Percentiles rank a stretch among this genome's conserved stretches.
phyloP scores from a whole-genome alignment of 2,888 invertebrate species.

The Himalopsyche tibetana region DNA sequence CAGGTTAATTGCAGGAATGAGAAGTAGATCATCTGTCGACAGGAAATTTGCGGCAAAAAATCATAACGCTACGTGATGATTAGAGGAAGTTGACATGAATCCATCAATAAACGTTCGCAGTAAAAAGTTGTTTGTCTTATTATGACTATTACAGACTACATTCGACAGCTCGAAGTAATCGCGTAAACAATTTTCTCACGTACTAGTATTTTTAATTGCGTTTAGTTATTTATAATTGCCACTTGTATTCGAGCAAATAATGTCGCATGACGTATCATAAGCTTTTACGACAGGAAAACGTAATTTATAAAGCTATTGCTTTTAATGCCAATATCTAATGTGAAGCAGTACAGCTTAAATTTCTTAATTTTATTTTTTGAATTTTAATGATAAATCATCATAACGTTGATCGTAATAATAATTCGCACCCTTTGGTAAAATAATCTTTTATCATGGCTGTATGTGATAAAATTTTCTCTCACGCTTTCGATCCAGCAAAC shows the following conservation, averaged over 20 bases:
- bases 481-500: too few relatives aligned
- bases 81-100: constrained; percentile 3
- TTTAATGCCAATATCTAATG: too few relatives aligned
- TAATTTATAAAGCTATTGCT: too few relatives aligned
- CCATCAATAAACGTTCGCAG: background rate
- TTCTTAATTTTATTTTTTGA: too few relatives aligned
- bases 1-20: background rate
- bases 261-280: background rate
- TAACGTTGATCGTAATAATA: too few relatives aligned
- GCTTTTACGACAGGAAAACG: background rate
- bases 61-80: background rate
- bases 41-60: background rate
- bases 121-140: background rate
- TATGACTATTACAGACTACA: too few relatives aligned
- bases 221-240: background rate
- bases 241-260: too few relatives aligned
- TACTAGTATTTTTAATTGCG: background rate
- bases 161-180: background rate
- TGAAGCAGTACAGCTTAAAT: too few relatives aligned
- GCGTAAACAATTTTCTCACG: background rate
- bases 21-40: background rate
- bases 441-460: too few relatives aligned
- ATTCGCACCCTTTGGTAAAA: too few relatives aligned
- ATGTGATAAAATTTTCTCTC: too few relatives aligned
- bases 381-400: too few relatives aligned